A percentile compares a stretch with the other conserved stretches of the same genome.
Conservation (phyloP, 2,797 vertebrate genomes). For the Notolabrus celidotus region DNA sequence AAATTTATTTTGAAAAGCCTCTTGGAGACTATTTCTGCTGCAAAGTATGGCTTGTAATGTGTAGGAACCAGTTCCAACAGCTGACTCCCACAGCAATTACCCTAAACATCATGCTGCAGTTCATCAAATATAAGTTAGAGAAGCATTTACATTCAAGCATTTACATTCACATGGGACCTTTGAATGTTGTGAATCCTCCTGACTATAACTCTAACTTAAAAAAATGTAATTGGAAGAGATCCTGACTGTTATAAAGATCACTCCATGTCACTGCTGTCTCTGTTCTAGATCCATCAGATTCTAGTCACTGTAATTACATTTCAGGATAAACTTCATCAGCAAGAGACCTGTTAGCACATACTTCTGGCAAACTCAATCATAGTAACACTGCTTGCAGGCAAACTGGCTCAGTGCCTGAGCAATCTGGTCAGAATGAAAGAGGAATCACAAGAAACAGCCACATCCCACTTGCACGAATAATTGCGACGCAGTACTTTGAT, state of each 20-base stretch:
- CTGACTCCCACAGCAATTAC: slow-evolving; percentile 28
- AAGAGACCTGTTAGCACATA: slow-evolving; percentile 76
- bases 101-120: slow-evolving; percentile 34
- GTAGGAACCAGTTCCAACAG: slow-evolving; percentile 21
- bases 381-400: slow-evolving; percentile 70
- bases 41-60: slow-evolving; percentile 19
- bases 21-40: slow-evolving; percentile 27
- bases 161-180: slow-evolving; percentile 20
- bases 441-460: slow-evolving; percentile 59
- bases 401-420: slow-evolving; percentile 69
- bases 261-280: slow-evolving; percentile 41
- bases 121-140: slow-evolving; percentile 37
- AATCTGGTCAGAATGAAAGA: slow-evolving; percentile 70
- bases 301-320: slow-evolving; percentile 67
- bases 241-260: slow-evolving; percentile 16
- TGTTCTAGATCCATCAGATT: slow-evolving; percentile 59
- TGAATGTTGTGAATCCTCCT: slow-evolving; percentile 20
- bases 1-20: slow-evolving; percentile 19
- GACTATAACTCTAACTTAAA: slow-evolving; percentile 25
- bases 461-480: slow-evolving; percentile 61
- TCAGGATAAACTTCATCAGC: slow-evolving; percentile 71
- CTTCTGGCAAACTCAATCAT: slow-evolving; percentile 74
- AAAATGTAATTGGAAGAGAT: slow-evolving; percentile 2
- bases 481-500: slow-evolving; percentile 66
- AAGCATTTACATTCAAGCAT: slow-evolving; percentile 36